Evolutionary conservation across 2,888 invertebrate genomes (phyloP).

Genomic region (Drosophila pseudotakahashii): DNA sequence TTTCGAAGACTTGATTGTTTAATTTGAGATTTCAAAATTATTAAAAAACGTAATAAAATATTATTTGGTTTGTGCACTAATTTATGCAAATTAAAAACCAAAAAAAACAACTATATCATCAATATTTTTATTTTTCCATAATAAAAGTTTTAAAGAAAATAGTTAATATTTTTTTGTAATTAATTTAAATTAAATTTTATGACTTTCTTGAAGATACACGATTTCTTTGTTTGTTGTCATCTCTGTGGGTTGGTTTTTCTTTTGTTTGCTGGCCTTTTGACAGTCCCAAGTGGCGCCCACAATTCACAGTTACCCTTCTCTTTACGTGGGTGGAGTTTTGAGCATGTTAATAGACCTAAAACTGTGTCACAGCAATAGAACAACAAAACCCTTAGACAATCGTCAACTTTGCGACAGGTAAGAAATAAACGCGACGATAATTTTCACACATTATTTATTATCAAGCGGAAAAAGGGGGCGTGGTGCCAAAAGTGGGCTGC

Average conservation of each 20-base stretch:
- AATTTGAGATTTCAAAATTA: no score
- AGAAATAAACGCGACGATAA: conserved; percentile 22
- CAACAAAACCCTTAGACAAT: conserved; percentile 12
- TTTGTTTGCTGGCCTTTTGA: conserved; percentile 43
- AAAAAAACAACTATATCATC: no score
- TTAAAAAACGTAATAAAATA: no score
- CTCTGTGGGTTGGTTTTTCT: not conserved
- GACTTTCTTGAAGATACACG: not conserved
- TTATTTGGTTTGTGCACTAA: no score
- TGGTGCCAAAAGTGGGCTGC: conserved; percentile 22
- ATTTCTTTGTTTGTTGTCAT: not conserved
- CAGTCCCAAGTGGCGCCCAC: conserved; percentile 65
- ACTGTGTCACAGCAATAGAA: conserved; percentile 24
- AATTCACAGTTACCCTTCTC: conserved; percentile 48
- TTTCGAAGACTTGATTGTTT: not conserved
- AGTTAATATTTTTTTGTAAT: no score
- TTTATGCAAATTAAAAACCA: no score
- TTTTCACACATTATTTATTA: conserved; percentile 40
- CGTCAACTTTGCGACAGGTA: conserved; percentile 7
- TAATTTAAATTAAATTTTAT: no score
- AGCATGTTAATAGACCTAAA: conserved; percentile 32
- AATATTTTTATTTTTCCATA: no score
- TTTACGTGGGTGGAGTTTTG: conserved; percentile 37
- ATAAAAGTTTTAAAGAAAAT: no score
- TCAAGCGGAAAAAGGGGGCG: conserved; percentile 1